These are phyloP conservation scores for Drosophila ambigua DNA, from an alignment of 1,140 invertebrate genomes.

Conservation along the genomic window DNA sequence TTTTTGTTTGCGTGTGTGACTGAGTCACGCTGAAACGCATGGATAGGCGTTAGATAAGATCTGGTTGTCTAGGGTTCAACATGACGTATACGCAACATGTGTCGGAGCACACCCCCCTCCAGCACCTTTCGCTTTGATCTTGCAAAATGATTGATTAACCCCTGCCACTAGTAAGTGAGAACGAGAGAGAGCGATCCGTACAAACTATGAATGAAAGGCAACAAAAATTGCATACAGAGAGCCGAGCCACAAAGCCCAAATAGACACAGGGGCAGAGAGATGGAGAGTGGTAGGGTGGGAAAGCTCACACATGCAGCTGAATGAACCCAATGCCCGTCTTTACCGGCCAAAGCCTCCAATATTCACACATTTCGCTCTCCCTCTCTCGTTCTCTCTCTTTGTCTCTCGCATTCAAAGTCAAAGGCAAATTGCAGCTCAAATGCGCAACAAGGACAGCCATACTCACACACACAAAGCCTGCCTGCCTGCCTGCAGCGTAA, in stretches of 20 bases:
- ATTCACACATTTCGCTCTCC: slow-evolving; percentile 4
- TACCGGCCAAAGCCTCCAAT: not conserved
- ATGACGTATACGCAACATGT: slow-evolving; percentile 44
- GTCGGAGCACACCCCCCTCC: not conserved
- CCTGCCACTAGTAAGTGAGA: not conserved
- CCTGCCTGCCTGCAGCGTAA: too few relatives aligned
- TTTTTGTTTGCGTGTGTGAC: slow-evolving; percentile 12
- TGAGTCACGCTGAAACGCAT: slow-evolving; percentile 7
- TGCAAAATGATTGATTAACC: slow-evolving; percentile 25
- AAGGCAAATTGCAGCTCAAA: slow-evolving; percentile 36
- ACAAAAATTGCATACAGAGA: too few relatives aligned
- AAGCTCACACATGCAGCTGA: too few relatives aligned
- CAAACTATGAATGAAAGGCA: not conserved
- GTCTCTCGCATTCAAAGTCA: slow-evolving; percentile 35
- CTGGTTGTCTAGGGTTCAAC: slow-evolving; percentile 6
- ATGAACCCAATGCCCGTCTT: too few relatives aligned
- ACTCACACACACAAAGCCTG: not conserved
- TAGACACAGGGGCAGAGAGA: too few relatives aligned
- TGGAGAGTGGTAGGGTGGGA: too few relatives aligned
- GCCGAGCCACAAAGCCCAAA: too few relatives aligned
- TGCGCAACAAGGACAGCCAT: slow-evolving; percentile 6
- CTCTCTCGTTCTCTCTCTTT: slow-evolving; percentile 18
- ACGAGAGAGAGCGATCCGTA: not conserved
- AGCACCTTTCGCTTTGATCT: slow-evolving; percentile 19
- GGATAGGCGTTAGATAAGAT: slow-evolving; percentile 24